Percentiles rank a stretch among this genome's conserved stretches.
These are phyloP conservation scores for Enteromius mattozi DNA, from an alignment of 2,797 vertebrate species.

Conservation along the genomic window DNA sequence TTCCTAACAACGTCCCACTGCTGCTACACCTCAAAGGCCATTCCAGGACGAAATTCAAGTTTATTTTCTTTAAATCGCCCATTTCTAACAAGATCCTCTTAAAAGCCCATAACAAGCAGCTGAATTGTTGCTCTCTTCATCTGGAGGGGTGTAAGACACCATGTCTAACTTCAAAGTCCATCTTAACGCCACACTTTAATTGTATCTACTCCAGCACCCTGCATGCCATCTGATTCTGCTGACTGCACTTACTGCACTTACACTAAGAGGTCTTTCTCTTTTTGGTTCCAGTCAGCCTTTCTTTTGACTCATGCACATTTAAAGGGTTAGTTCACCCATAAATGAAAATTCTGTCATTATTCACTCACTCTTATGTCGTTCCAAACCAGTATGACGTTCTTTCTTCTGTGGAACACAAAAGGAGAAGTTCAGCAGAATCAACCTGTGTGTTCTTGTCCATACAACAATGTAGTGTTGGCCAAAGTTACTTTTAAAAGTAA, in stretches of 20 bases:
- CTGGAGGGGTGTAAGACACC: slow-evolving; percentile 75
- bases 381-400: not conserved
- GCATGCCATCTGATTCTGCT: slow-evolving; percentile 81
- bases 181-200: slow-evolving; percentile 82
- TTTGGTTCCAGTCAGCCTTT: slow-evolving; percentile 10
- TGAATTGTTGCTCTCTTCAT: slow-evolving; percentile 71
- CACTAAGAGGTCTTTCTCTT: slow-evolving; percentile 43
- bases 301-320: not conserved
- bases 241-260: slow-evolving; percentile 72
- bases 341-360: not conserved
- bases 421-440: not conserved
- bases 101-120: slow-evolving; percentile 74
- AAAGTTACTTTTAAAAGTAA: not conserved
- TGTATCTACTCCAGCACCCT: slow-evolving; percentile 77
- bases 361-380: not conserved
- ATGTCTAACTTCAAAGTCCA: slow-evolving; percentile 85
- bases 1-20: slow-evolving; percentile 54
- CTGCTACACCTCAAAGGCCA: slow-evolving; percentile 61
- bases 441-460: not conserved
- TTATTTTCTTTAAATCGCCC: slow-evolving; percentile 74
- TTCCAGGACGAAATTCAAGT: slow-evolving; percentile 70
- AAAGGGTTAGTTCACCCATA: not conserved
- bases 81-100: slow-evolving; percentile 66
- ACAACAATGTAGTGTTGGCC: not conserved
- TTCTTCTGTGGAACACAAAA: not conserved